Base-by-base conservation (phyloP, 1,140 invertebrate species). In the roundworm (Caenorhabditis elegans) region DNA sequence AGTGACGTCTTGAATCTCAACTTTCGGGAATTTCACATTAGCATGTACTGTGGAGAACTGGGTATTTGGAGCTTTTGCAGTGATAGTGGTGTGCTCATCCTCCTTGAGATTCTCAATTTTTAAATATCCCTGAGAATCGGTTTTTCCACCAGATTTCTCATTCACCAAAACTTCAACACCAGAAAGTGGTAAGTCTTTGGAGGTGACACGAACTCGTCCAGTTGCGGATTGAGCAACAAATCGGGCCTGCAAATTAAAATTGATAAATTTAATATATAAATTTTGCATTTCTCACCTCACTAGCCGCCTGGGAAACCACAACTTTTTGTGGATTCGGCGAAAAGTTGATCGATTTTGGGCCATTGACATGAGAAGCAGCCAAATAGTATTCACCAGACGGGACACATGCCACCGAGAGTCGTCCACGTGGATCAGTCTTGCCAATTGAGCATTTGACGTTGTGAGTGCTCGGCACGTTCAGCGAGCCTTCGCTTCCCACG, bases 381-480 rank as follows among this genome's bases (percentile, higher is more conserved):
- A 70, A 22, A 70, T 49, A 65, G 48, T 84, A 84, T 13, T 26
- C 89, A 89, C 85, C 90, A 89, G 81, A 90, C 89, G 81, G 90
- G 88, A 76, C 89, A 82, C 90, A 90, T 83, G 26, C 83, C 75
- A 86, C 53, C 24, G 84, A 28, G 43, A 75, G 75, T 19, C 24
- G 10, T 36, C 51, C 78, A 65, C 46, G 43, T 17, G 46, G 13
- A 49, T 36, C 31, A 46, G 75, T 81, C 36, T 76, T 70, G 17
- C 78, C 26, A 15, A 53, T 19, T 10, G 81, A 53, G 43, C 60
- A 86, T 43, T 83, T 80, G 17, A 76, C 65, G 24, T 28, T 48
- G 10, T 47, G 75, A 49, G 75, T 49, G 19, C 8, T 76, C 24
- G 43, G 75, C 15, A 76, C 22, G 47, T 47, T 47, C 4, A 4